Base-by-base conservation (phyloP, 1,140 invertebrate species). In the Bombus affinis region DNA sequence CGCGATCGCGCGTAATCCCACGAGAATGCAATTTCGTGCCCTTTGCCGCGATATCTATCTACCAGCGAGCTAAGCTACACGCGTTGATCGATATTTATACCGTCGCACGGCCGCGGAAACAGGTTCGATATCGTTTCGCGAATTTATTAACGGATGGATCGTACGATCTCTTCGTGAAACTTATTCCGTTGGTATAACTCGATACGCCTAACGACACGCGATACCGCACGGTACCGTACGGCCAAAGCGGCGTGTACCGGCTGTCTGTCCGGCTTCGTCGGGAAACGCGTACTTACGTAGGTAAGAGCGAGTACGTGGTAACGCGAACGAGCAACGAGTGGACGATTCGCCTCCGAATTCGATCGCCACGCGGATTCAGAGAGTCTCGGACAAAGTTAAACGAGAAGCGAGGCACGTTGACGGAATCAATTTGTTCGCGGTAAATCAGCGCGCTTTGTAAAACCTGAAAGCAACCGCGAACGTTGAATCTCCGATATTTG, bases 1-100 rank as follows among this genome's bases (percentile, higher is more conserved):
- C 47, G 18, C 44, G 13, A 5, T 47, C 3, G 15, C 47, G 47
- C 10, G 28, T 15, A 13, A 65, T 42, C 32, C 13, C 57, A 0
- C 57, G 37, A 10, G 53, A 73, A 73, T 10, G 80, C 53, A n/a
- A 47, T 73, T 65, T 73, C 70, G 22, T n/a, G 80, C 32, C 22
- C 42, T 73, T 37, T 22, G 42, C 6, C 47, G 47, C 47, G 53
- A 73, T 73, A 73, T 81, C 37, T 10, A 47, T 81, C 62, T 47
- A 35, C 42, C 0, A 9, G 8, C 13, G 8, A 12, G 13, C 9
- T 32, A 15, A 22, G 13, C 9, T 25, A 4, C 22, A 3, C 47
- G 47, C 18, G 18, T 47, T 35, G 18, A 73, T 73, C 57, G 68
- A 44, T 71, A 62, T 73, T 81, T 81, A 35, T 44, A 81, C 72